phyloP scores from a whole-genome alignment of 2,113 vertebrate species.

The Phyllostomus hastatus region DNA sequence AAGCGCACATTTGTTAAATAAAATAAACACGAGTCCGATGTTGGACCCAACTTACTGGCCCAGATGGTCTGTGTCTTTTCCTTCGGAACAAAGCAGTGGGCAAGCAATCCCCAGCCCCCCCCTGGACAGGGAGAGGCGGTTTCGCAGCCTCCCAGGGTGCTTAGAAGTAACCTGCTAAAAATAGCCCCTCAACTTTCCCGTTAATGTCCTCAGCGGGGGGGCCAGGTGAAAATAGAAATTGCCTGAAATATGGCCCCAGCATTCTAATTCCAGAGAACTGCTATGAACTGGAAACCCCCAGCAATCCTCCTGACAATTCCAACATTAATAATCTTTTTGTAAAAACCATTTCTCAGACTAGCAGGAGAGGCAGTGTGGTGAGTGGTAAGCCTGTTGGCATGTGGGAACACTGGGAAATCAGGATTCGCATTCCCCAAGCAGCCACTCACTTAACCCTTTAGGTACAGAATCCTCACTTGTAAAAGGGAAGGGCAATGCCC shows the following conservation, averaged over 20 bases:
- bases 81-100: constrained; percentile 56
- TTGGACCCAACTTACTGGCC: constrained; percentile 27
- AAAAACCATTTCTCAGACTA: not conserved
- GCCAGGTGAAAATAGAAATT: constrained; percentile 28
- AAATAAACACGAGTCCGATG: constrained; percentile 36
- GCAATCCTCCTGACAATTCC: not conserved
- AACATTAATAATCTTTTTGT: not conserved
- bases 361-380: not conserved
- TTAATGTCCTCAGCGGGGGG: constrained; percentile 31
- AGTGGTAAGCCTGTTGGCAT: not conserved
- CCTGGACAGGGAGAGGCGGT: constrained; percentile 35
- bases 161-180: constrained; percentile 69
- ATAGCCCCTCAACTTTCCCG: constrained; percentile 58
- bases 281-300: not conserved
- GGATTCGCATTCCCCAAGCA: not conserved
- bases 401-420: not conserved
- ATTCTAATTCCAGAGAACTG: not conserved
- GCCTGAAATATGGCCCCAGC: not conserved
- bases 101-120: constrained; percentile 52
- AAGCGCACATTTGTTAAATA: constrained; percentile 35
- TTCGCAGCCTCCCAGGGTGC: constrained; percentile 53
- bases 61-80: constrained; percentile 40
- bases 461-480: not conserved
- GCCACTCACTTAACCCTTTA: not conserved
- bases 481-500: not conserved